Evolutionary conservation across 1,140 invertebrate species (phyloP).

Genomic region (Cydia fagiglandana): DNA sequence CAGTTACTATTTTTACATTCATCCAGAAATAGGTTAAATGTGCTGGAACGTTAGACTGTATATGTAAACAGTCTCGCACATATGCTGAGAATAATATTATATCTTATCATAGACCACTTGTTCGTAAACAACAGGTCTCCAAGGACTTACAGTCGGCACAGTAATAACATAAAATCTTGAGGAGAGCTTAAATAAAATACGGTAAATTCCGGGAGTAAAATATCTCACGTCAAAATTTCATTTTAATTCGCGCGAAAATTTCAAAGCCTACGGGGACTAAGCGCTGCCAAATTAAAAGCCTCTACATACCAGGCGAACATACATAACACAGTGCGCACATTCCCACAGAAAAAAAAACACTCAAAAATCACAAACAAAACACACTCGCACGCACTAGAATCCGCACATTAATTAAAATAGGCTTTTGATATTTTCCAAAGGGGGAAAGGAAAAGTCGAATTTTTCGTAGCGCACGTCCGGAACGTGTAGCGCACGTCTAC

Average conservation of each 20-base stretch:
- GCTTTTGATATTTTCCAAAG: constrained; percentile 44
- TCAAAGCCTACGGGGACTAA: constrained; percentile 5
- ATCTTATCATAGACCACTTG: neutral
- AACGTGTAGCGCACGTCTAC: constrained; percentile 57
- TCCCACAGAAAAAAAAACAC: constrained; percentile 27
- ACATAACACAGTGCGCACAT: constrained; percentile 23
- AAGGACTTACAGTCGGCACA: neutral
- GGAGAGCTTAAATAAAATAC: constrained; percentile 1
- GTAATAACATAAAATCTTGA: constrained; percentile 13
- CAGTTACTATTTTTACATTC: neutral
- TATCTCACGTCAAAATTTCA: constrained; percentile 27
- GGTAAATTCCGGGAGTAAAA: constrained; percentile 4
- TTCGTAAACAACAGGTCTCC: constrained; percentile 4
- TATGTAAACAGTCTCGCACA: neutral
- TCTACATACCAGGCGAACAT: constrained; percentile 27
- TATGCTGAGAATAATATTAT: neutral
- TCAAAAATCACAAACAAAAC: constrained; percentile 23
- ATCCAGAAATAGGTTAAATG: neutral
- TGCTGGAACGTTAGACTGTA: neutral
- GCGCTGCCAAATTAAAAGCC: constrained; percentile 34
- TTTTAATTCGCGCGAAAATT: neutral
- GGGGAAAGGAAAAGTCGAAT: constrained; percentile 35
- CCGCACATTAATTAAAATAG: constrained; percentile 54
- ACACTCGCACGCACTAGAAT: constrained; percentile 19
- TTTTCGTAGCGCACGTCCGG: constrained; percentile 36